Evolutionary conservation across 2,797 vertebrate genomes (phyloP).

Genomic region (Hyperoplus lanceolatus): DNA sequence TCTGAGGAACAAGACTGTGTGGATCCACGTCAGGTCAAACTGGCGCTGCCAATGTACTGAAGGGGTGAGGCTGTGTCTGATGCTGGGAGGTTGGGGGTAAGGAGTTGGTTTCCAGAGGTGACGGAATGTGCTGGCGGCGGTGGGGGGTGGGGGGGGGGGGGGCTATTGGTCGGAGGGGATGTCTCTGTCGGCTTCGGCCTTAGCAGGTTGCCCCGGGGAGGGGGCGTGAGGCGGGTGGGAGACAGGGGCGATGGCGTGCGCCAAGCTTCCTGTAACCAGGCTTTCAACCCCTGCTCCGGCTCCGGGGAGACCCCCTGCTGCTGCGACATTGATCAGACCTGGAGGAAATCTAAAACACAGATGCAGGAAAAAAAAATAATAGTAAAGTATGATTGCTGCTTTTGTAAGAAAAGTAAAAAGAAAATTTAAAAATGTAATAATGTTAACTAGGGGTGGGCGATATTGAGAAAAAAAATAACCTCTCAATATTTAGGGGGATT

Average conservation of each 20-base stretch:
- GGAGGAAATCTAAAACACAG: slow-evolving; percentile 89
- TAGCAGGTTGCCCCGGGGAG: slow-evolving; percentile 92
- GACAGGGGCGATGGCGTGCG: slow-evolving; percentile 90
- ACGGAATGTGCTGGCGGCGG: slow-evolving; percentile 86
- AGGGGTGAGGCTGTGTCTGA: slow-evolving; percentile 67
- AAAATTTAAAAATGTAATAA: too few relatives aligned
- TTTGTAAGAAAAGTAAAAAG: not conserved
- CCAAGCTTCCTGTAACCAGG: slow-evolving; percentile 88
- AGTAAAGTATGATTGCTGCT: not conserved
- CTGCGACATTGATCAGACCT: slow-evolving; percentile 90
- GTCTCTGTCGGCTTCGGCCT: slow-evolving; percentile 96
- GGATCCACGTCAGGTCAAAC: slow-evolving; percentile 75
- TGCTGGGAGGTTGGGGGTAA: slow-evolving; percentile 49
- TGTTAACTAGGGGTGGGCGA: too few relatives aligned
- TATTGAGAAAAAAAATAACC: too few relatives aligned
- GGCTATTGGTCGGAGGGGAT: slow-evolving; percentile 96
- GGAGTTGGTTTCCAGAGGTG: slow-evolving; percentile 78
- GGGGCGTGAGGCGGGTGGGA: slow-evolving; percentile 91
- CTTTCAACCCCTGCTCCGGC: slow-evolving; percentile 90
- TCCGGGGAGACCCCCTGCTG: slow-evolving; percentile 89
- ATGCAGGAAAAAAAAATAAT: not conserved
- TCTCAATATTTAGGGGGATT: too few relatives aligned
- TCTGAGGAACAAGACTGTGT: slow-evolving; percentile 78
- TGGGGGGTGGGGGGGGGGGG: slow-evolving; percentile 75
- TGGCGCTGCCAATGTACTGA: slow-evolving; percentile 67